Evolutionary conservation across 2,113 vertebrate genomes (phyloP), one percentile per base, ranked within the genome.

Genomic region (Zapus hudsonius): DNA sequence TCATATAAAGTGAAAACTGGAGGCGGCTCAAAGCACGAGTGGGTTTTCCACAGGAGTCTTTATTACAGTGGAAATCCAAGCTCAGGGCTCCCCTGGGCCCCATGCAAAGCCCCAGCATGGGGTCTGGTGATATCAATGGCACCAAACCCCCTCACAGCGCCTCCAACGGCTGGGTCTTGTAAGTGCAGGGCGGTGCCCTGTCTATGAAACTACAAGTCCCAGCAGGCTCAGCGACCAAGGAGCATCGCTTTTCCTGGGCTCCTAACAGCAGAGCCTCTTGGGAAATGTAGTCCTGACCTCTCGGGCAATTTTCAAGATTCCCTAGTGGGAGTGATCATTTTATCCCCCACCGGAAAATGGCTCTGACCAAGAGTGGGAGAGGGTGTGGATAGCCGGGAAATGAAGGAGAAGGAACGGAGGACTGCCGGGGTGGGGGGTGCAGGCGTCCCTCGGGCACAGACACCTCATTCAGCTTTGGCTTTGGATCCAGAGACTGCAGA

Each of bases 1-100:
- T n/a, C n/a, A n/a, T n/a, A n/a, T n/a, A 93, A 80, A 23, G 42
- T 93, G 20, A 81, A 78, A 61, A 36, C 44, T 79, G 79, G 27
- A 92, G 87, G n/a, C 47, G 55, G 25, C 73, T 59, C 61, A 69
- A 96, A 96, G 84, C 78, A 97, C 93, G 93, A 52, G 55, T 72
- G 79, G 22, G 86, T 96, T 96, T 96, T 96, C 95, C 96, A 97
- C 94, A 97, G 63, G 67, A 94, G 92, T 97, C 95, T 98, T 97
- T 97, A 98, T 98, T 98, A 97, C 94, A 96, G 93, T 97, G 97
- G 97, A 96, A 96, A 96, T 96, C 95, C 95, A 96, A 95, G 96
- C 91, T 96, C 90, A 94, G 95, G 95, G 94, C 95, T 93, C 85
- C 88, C 67, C 74, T 86, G 86, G 90, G 93, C 95, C 95, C 95